Base-by-base conservation (phyloP, 35 echinoderm and acorn worm species). In the Strongylocentrotus purpuratus region DNA sequence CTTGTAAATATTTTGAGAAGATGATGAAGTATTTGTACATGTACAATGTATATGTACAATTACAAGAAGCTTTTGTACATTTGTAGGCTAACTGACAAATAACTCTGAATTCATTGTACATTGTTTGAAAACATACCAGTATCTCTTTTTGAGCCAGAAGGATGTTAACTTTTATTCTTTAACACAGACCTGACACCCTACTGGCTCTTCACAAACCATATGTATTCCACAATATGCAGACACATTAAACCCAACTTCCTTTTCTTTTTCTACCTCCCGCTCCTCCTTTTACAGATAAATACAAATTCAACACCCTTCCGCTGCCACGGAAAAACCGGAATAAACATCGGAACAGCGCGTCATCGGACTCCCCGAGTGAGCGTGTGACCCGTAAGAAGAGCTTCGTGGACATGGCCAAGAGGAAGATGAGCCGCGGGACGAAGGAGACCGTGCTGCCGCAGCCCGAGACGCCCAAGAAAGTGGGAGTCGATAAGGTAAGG, bases 361-460 rank as follows among this genome's bases (percentile, higher is more conserved):
- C 91, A 46, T 93, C 91, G 2, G 91, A 93, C 17, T 31, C 91
- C 7, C 48, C 91, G 46, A 93, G 33, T 32, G 91, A 93, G 91
- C 91, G 91, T 58, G 91, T 93, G 91, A 93, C 91, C 46, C 94
- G 85, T 18, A 96, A 94, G 85, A 96, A 94, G 94, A 96, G 96
- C 59, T 94, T 94, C 47, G 94, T 96, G 18, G 96, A 96, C 55
- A 96, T 96, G 96, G 94, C 96, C n/a, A 94, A 94, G 9, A 86
- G 96, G 48, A 96, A 96, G 88, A 86, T 96, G 4, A 96, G 94
- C 58, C 96, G 96, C 5, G 93, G 92, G 12, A 48, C 48, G 11
- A 94, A 94, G 96, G 96, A 96, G 22, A 87, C 92, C 28, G 86
- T 46, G 14, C 70, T 70, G 7, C 46, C 48, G 46, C 33, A 48